phyloP scores from a whole-genome alignment of 2,797 vertebrate genomes.

The Protosalanx chinensis region DNA sequence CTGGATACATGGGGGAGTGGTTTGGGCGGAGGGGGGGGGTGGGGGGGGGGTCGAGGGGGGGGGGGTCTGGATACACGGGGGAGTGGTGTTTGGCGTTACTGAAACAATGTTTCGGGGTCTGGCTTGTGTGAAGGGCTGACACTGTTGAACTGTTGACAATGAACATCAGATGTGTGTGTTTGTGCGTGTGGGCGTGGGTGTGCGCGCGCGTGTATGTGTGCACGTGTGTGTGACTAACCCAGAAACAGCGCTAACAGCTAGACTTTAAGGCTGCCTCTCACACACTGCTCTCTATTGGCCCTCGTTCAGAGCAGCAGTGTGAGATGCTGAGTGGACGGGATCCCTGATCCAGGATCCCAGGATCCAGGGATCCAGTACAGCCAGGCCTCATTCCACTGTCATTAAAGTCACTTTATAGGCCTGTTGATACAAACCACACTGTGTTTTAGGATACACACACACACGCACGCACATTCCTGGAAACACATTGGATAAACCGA shows the following conservation, averaged over 20 bases:
- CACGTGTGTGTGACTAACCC: background rate
- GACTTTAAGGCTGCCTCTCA: no score
- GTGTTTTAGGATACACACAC: constrained; percentile 10
- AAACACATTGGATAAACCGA: background rate
- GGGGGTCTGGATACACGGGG: background rate
- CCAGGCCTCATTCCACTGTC: constrained; percentile 22
- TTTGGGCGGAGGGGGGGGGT: no score
- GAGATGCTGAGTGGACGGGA: constrained; percentile 29
- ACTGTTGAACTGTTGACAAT: constrained; percentile 29
- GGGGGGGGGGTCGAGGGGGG: no score
- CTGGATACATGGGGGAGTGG: no score
- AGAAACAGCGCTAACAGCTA: background rate
- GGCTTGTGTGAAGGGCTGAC: constrained; percentile 6
- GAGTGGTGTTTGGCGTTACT: background rate
- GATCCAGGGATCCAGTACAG: constrained; percentile 26
- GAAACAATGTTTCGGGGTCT: background rate
- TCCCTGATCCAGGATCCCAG: constrained; percentile 30
- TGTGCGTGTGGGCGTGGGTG: background rate
- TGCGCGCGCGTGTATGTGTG: background rate
- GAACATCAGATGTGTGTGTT: constrained; percentile 17
- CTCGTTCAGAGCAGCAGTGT: constrained; percentile 48
- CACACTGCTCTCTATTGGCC: constrained; percentile 21
- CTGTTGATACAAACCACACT: background rate
- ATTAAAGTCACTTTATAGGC: constrained; percentile 25
- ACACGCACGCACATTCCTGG: background rate